These are phyloP conservation scores for Saturnia japonica DNA, from an alignment of 2,888 invertebrate species.

Conservation along the genomic window DNA sequence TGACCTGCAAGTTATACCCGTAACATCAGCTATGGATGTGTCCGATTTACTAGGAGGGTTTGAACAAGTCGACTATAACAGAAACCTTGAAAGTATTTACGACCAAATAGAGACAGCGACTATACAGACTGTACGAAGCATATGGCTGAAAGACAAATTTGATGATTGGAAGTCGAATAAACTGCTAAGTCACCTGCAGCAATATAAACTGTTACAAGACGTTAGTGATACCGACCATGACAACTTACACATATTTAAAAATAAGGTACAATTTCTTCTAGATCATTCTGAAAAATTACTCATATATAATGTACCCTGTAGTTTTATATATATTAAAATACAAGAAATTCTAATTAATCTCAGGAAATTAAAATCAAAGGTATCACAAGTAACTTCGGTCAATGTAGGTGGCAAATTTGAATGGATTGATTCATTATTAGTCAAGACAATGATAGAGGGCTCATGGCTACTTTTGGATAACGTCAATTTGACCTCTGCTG, in stretches of 20 bases:
- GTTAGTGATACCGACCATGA: conserved; percentile 38
- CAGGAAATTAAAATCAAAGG: conserved; percentile 61
- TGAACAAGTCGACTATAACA: conserved; percentile 92
- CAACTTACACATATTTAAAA: conserved; percentile 52
- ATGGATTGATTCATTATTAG: conserved; percentile 94
- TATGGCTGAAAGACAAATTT: conserved; percentile 56
- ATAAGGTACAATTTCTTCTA: conserved; percentile 55
- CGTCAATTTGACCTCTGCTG: conserved; percentile 97
- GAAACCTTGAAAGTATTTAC: conserved; percentile 87
- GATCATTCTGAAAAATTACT: conserved; percentile 54
- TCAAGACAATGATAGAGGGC: conserved; percentile 91
- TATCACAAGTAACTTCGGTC: conserved; percentile 81
- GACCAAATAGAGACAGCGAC: conserved; percentile 81
- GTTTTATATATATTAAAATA: conserved; percentile 38
- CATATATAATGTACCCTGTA: conserved; percentile 36
- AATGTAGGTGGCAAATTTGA: conserved; percentile 95
- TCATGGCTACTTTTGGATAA: conserved; percentile 94
- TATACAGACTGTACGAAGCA: conserved; percentile 71
- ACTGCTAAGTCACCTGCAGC: conserved; percentile 54
- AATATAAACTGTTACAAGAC: conserved; percentile 54
- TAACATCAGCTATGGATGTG: conserved; percentile 96
- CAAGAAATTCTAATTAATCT: conserved; percentile 56
- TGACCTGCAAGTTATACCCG: conserved; percentile 87
- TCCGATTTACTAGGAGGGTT: conserved; percentile 98
- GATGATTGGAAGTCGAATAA: conserved; percentile 52